A percentile compares a stretch with the other conserved stretches of the same genome.
Conservation (phyloP, 1,140 invertebrate genomes). For the Neotoxoptera formosana region DNA sequence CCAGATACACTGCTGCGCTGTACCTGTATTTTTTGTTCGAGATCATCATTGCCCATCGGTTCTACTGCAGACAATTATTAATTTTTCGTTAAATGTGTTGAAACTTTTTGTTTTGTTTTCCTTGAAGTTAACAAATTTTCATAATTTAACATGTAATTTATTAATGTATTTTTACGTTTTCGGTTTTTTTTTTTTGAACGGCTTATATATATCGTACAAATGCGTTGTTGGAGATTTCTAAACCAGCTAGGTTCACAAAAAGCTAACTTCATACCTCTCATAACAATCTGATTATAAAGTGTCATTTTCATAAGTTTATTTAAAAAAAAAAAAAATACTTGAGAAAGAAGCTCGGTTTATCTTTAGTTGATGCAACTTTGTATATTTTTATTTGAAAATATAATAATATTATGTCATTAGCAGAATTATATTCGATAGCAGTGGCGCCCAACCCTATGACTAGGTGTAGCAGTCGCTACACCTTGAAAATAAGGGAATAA, state of each 20-base stretch:
- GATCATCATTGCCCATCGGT: not conserved
- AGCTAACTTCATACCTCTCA: not conserved
- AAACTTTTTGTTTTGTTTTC: not conserved
- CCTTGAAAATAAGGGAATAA: no score
- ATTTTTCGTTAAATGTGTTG: not conserved
- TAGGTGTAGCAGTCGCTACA: no score
- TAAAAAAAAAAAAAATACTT: no score
- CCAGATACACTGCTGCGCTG: not conserved
- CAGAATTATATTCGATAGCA: not conserved
- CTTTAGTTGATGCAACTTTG: not conserved
- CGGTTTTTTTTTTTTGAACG: not conserved
- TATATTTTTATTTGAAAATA: not conserved
- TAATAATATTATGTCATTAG: not conserved
- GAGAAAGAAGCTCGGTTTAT: not conserved
- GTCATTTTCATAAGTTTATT: not conserved
- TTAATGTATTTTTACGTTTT: not conserved
- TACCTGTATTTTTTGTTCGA: not conserved
- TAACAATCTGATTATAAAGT: not conserved
- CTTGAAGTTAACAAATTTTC: not conserved
- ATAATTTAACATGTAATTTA: constrained; percentile 2
- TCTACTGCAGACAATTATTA: not conserved
- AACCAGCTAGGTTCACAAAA: not conserved
- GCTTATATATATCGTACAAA: not conserved
- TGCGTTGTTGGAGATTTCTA: not conserved
- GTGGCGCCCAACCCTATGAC: no score